Evolutionary conservation across 2,113 vertebrate species (phyloP).

Genomic region (Cyphomyrus plagiostoma): DNA sequence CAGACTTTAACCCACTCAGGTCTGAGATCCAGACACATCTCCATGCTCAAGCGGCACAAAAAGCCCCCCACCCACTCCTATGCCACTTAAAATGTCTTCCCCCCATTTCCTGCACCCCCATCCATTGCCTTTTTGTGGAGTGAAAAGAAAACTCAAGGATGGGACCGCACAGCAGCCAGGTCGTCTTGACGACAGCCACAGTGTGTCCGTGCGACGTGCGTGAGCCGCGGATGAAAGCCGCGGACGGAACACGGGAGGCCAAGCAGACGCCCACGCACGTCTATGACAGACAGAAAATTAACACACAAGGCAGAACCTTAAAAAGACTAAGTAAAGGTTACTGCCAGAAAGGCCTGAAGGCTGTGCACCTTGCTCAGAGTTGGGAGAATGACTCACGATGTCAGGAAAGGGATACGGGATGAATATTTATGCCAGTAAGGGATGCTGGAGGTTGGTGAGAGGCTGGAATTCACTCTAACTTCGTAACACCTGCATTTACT

Average conservation of each 20-base stretch:
- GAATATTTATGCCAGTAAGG: background rate
- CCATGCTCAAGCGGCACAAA: background rate
- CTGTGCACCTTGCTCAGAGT: background rate
- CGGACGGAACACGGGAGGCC: background rate
- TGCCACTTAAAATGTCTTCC: background rate
- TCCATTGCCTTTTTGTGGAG: background rate
- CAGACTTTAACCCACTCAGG: background rate
- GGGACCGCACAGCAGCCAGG: background rate
- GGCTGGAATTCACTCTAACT: background rate
- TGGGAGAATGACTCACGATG: background rate
- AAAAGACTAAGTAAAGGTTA: background rate
- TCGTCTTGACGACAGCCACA: conserved; percentile 10
- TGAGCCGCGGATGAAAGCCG: background rate
- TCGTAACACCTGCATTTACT: background rate
- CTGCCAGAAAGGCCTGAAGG: background rate
- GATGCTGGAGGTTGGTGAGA: background rate
- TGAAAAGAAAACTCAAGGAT: conserved; percentile 11
- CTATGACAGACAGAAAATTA: background rate
- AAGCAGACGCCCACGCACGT: background rate
- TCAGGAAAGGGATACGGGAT: background rate
- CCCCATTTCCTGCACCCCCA: background rate
- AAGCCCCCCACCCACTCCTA: background rate
- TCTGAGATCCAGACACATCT: background rate
- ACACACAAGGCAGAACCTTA: background rate
- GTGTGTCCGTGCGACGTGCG: background rate